Base-by-base conservation (phyloP, 2,888 invertebrate species). In the Criorhina ranunculi region DNA sequence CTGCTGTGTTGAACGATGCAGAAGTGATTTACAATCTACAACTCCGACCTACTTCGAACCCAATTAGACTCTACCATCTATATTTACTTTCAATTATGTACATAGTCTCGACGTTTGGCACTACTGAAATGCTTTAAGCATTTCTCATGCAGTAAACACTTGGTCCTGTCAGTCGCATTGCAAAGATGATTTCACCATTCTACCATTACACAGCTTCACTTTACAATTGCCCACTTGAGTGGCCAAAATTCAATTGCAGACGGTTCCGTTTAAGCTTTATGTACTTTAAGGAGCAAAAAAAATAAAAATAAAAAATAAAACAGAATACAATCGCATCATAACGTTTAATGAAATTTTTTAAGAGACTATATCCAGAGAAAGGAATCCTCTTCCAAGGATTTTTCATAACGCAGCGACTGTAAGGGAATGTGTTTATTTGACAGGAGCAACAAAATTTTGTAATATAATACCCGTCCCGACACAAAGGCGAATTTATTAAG, bases 401-500 rank as follows among this genome's bases (percentile, higher is more conserved):
- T 24, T 31, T 3, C 5, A 15, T 17, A 35, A 15, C 24, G 15
- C 12, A 17, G 8, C 19, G 6, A 57, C 6, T 35, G 17, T 35
- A 57, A n/a, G n/a, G 35, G 35, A 37, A 17, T 57, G 55, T 37
- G 5, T 57, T 49, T 19, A 19, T 35, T 17, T 35, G 24, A 12
- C 49, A 49, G 24, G 17, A 29, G 9, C 37, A 57, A 24, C 24
- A 37, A n/a, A 53, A 8, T 31, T 51, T 53, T 31, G 53, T 53
- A 31, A 53, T 31, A 53, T 31, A 31, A 53, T 31, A 53, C 53
- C n/a, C 11, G n/a, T 8, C 7, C 53, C 15, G 12, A 15, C 29
- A 42, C 7, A 12, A 49, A 49, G 49, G 12, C 35, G 19, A 64
- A 55, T 67, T 67, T 67, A 67, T 67, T 67, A 67, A 24, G 31